Evolutionary conservation across 1,140 invertebrate species (phyloP).

Genomic region (Zaprionus ornatus): DNA sequence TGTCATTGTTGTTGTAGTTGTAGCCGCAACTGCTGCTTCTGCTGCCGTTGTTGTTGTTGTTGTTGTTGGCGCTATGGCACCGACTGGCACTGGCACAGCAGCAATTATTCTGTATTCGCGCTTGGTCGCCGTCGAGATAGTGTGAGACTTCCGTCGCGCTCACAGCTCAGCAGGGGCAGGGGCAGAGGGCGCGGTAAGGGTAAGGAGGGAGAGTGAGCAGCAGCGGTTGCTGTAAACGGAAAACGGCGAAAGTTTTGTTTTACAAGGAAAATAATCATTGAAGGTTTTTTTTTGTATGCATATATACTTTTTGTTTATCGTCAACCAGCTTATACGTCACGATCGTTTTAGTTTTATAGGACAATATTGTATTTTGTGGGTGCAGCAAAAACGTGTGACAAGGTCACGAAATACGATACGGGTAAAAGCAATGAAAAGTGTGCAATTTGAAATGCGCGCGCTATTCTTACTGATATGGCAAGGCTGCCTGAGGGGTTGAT

Average conservation of each 20-base stretch:
- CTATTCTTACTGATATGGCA: neutral
- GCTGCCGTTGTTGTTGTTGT: slow-evolving; percentile 44
- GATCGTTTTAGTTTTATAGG: slow-evolving; percentile 15
- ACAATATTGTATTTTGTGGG: slow-evolving; percentile 1
- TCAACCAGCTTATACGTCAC: neutral
- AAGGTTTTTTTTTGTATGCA: slow-evolving; percentile 31
- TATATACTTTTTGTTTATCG: neutral
- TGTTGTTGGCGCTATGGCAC: slow-evolving; percentile 75
- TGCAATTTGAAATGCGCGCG: neutral
- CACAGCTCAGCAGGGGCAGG: neutral
- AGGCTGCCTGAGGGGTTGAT: neutral
- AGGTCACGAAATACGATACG: slow-evolving; percentile 23
- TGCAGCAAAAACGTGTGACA: slow-evolving; percentile 16
- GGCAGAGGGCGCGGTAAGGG: neutral
- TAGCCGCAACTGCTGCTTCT: slow-evolving; percentile 37
- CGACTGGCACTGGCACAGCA: slow-evolving; percentile 66
- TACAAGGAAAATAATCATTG: slow-evolving; percentile 42
- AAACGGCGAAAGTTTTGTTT: slow-evolving; percentile 51
- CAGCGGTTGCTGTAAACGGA: slow-evolving; percentile 12
- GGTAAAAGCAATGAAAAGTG: neutral
- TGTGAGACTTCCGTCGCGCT: slow-evolving; percentile 43
- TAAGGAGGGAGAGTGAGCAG: neutral
- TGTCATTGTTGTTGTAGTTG: slow-evolving; percentile 47
- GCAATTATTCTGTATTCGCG: slow-evolving; percentile 71
- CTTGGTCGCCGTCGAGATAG: slow-evolving; percentile 67